A percentile compares a stretch with the other conserved stretches of the same genome.
Evolutionary conservation across 2,113 vertebrate species (phyloP).

Genomic region (Prinia subflava): DNA sequence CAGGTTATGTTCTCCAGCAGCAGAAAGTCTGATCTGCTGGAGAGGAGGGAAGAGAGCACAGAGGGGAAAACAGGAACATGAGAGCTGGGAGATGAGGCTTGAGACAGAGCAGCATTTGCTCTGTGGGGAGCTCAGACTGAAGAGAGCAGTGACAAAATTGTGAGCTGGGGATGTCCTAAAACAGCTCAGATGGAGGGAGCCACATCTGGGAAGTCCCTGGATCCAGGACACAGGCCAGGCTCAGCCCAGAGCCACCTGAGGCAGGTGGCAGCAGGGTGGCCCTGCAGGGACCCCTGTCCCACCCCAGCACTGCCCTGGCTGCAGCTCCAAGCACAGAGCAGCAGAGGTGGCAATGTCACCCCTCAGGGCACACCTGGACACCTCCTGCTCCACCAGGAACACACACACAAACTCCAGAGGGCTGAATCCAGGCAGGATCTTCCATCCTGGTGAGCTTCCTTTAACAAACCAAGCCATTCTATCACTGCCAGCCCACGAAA

Average conservation of each 20-base stretch:
- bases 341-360: background rate
- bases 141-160: background rate
- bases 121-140: background rate
- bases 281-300: background rate
- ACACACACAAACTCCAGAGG: background rate
- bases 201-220: background rate
- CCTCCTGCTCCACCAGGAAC: background rate
- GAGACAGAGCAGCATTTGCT: background rate
- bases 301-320: background rate
- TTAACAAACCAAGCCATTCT: background rate
- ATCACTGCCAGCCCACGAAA: background rate
- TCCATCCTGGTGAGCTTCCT: background rate
- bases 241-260: background rate
- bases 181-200: background rate
- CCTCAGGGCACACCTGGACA: background rate
- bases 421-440: background rate
- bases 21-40: background rate
- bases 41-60: background rate
- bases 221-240: background rate
- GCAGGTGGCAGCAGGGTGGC: background rate
- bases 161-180: background rate
- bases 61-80: background rate
- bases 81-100: background rate
- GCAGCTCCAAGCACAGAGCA: background rate
- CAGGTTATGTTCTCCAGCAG: background rate